Percentiles rank a stretch among this genome's conserved stretches.
Evolutionary conservation across 92 coral and sea anemone species (phyloP).

Genomic region (Actinernus sp.): DNA sequence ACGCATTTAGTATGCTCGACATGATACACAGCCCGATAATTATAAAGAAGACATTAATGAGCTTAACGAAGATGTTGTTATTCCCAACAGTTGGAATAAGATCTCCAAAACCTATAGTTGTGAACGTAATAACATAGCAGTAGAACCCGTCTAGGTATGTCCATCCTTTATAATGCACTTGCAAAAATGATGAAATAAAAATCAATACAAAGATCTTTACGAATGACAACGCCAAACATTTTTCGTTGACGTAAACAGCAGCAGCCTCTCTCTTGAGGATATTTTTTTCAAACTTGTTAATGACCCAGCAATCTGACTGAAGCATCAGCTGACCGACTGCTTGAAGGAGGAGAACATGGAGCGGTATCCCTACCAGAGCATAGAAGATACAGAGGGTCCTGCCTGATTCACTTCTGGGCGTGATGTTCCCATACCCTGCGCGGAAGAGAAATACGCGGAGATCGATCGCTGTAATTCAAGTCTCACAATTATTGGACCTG

Average conservation of each 20-base stretch:
- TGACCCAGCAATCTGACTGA: background rate
- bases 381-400: slow-evolving; percentile 39
- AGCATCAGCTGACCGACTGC: slow-evolving; percentile 22
- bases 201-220: slow-evolving; percentile 7
- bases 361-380: slow-evolving; percentile 60
- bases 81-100: background rate
- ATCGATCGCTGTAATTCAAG: background rate
- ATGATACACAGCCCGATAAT: background rate
- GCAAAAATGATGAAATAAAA: background rate
- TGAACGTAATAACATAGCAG: slow-evolving; percentile 2
- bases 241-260: slow-evolving; percentile 12
- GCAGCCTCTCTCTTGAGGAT: slow-evolving; percentile 14
- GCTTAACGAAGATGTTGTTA: background rate
- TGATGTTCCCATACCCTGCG: slow-evolving; percentile 61
- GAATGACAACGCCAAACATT: slow-evolving; percentile 14
- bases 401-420: slow-evolving; percentile 46
- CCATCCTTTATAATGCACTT: background rate
- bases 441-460: background rate
- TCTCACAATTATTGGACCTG: no score
- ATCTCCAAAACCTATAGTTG: slow-evolving; percentile 17
- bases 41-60: background rate
- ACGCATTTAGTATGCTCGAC: background rate
- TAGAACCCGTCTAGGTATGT: background rate
- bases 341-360: slow-evolving; percentile 33
- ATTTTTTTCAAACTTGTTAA: slow-evolving; percentile 23